Conservation (phyloP, 1,140 invertebrate species). For the Brachionus koreanus region DNA sequence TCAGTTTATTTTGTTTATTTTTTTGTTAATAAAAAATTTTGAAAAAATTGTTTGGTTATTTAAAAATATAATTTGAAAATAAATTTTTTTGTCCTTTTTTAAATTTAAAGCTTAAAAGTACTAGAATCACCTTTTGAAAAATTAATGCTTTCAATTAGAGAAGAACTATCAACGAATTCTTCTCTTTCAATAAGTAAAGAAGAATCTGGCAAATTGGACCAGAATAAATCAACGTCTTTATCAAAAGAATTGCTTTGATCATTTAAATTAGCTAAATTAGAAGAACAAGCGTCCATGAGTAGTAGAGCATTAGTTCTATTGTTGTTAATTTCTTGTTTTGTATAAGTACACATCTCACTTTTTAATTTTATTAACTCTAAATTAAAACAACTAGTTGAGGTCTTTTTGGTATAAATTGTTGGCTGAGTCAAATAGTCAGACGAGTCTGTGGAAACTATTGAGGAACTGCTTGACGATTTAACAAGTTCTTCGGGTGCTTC, state of each 20-base stretch:
- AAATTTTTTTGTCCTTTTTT: background rate
- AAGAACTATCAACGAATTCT: slow-evolving; percentile 23
- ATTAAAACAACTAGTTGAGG: slow-evolving; percentile 16
- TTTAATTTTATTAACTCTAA: background rate
- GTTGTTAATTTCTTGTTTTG: background rate
- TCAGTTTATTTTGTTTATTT: background rate
- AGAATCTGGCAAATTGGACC: background rate
- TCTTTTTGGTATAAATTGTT: background rate
- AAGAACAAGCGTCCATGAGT: background rate
- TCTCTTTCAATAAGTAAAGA: slow-evolving; percentile 29
- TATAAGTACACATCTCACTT: background rate
- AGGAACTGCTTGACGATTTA: background rate
- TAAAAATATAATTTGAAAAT: background rate
- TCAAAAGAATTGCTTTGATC: background rate
- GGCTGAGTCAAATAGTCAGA: background rate
- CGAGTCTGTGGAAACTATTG: background rate
- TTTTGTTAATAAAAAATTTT: background rate
- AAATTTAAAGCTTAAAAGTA: background rate
- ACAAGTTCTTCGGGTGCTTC: slow-evolving; percentile 15
- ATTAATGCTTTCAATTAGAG: background rate
- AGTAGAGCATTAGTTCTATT: background rate
- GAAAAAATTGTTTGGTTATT: background rate
- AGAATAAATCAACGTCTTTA: background rate
- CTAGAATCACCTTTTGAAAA: background rate
- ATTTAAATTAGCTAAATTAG: background rate